Evolutionary conservation across 2,888 invertebrate genomes (phyloP).

Genomic region (Troglohyphantes excavatus): DNA sequence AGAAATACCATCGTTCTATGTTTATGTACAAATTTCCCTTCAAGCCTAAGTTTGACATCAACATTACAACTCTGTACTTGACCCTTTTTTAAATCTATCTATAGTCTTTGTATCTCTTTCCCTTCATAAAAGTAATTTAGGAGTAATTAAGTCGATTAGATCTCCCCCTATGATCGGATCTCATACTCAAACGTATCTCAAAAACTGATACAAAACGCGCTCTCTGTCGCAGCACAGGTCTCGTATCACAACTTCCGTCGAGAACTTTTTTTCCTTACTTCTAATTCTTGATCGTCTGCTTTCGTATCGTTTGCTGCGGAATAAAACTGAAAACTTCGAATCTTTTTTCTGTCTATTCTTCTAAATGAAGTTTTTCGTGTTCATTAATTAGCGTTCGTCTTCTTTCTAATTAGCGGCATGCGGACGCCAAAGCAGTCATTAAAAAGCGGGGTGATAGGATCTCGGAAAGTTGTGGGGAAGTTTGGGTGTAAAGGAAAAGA

Average conservation of each 20-base stretch:
- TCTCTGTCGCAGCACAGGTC: not conserved
- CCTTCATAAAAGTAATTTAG: slow-evolving; percentile 23
- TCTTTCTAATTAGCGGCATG: too few species aligned
- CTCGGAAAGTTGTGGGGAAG: too few species aligned
- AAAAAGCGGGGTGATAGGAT: too few species aligned
- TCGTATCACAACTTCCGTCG: not conserved
- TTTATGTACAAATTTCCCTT: too few species aligned
- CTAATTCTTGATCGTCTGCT: not conserved
- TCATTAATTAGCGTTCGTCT: too few species aligned
- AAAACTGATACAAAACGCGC: not conserved
- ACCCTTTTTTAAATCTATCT: not conserved
- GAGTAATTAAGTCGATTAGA: slow-evolving; percentile 45
- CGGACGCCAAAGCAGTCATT: too few species aligned
- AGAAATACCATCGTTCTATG: too few species aligned
- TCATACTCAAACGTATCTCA: slow-evolving; percentile 7
- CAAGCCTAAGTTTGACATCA: too few species aligned
- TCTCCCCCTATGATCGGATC: slow-evolving; percentile 38
- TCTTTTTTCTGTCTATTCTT: slow-evolving; percentile 4
- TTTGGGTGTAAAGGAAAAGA: too few species aligned
- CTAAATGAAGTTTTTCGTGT: too few species aligned
- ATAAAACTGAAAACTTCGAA: not conserved
- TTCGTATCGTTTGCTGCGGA: not conserved
- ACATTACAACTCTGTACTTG: not conserved
- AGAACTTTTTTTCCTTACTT: slow-evolving; percentile 17
- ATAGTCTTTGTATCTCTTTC: slow-evolving; percentile 17